Base-by-base conservation (phyloP, 2,797 vertebrate species). In the Saxicola maurus region DNA sequence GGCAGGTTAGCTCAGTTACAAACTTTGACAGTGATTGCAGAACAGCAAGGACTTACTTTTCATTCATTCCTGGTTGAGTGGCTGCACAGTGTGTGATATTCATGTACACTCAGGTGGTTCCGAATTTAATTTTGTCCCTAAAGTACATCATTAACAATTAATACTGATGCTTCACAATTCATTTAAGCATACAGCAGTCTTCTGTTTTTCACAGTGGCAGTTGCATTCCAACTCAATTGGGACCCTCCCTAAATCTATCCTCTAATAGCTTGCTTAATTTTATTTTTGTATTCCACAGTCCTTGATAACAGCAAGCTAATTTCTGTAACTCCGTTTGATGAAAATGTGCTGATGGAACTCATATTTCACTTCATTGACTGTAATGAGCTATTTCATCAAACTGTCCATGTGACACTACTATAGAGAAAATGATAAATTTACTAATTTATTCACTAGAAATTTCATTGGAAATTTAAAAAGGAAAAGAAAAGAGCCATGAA, bases 361-460 rank as follows among this genome's bases (percentile, higher is more conserved):
- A 98, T 98, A 98, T 97, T 98, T 98, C 97, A 98, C 96, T 97
- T 97, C 97, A 97, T 95, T 97, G 97, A 96, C 91, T 96, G 96
- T 98, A 98, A 98, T 97, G 97, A 98, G 97, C 96, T 97, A 97
- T 97, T 98, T 97, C 96, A 98, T 98, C 97, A 98, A 98, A 96
- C 96, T 98, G 97, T 97, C 97, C 95, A 93, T 96, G 96, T 97
- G 97, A 97, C 97, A 97, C 93, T 92, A 93, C 96, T 97, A 96
- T 88, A 96, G 94, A 95, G 96, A 96, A 97, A 97, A 97, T 98
- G 97, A 98, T 97, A 97, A 98, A 98, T 98, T 96, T 95, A 92
- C 96, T 97, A 97, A 98, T 97, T 97, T 98, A 97, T 97, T 97
- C 96, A 90, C 94, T 94, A 96, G 95, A 96, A 96, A 97, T 96